Conservation (phyloP, 2,888 invertebrate genomes). For the Drepana falcataria region DNA sequence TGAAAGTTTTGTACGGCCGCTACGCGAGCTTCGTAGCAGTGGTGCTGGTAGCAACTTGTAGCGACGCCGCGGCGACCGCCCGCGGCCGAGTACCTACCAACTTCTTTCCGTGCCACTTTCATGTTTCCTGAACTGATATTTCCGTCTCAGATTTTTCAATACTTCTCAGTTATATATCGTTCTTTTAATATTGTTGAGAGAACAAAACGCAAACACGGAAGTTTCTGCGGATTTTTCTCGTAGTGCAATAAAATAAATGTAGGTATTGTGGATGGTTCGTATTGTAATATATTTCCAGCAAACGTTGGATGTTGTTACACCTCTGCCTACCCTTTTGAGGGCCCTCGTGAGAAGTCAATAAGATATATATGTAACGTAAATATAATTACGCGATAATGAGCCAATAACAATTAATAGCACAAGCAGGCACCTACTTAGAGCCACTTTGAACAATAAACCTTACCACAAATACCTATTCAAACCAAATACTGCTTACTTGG, state of each 20-base stretch:
- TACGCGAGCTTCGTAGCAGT: slow-evolving; percentile 25
- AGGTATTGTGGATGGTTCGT: no score
- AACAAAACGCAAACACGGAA: slow-evolving; percentile 37
- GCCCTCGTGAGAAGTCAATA: background rate
- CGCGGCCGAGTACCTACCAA: slow-evolving; percentile 35
- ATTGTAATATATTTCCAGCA: background rate
- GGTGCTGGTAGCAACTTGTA: slow-evolving; percentile 25
- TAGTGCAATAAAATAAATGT: slow-evolving; percentile 41
- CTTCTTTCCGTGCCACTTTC: slow-evolving; percentile 41
- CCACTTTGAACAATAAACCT: no score
- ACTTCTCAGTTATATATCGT: slow-evolving; percentile 38
- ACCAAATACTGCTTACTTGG: no score
- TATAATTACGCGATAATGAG: no score
- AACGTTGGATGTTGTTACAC: background rate
- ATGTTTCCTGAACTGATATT: slow-evolving; percentile 39
- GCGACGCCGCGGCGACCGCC: slow-evolving; percentile 22
- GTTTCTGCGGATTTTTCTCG: slow-evolving; percentile 28
- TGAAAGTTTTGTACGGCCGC: slow-evolving; percentile 48
- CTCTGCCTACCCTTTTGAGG: no score
- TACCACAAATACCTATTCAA: no score
- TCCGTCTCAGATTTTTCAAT: slow-evolving; percentile 44
- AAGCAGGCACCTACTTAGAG: no score
- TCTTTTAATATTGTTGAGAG: slow-evolving; percentile 37
- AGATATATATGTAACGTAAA: no score
- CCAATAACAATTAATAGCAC: no score